Evolutionary conservation across 64 coral and sea anemone genomes (phyloP).

Genomic region (Stichodactyla mertensii): DNA sequence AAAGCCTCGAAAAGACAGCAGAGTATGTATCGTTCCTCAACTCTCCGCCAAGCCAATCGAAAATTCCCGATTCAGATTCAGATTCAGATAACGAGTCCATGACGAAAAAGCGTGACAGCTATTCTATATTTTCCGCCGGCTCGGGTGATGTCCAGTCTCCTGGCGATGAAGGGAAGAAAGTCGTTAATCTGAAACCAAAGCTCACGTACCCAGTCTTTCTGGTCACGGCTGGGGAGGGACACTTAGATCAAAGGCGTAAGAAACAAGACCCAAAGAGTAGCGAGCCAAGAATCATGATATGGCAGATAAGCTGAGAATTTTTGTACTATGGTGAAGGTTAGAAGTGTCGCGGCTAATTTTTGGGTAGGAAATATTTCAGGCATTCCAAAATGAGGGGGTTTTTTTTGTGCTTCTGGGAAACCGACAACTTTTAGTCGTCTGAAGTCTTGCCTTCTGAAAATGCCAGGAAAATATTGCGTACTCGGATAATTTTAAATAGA

Average conservation of each 20-base stretch:
- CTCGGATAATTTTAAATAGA: no score
- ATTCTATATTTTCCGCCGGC: constrained; percentile 27
- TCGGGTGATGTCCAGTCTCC: not conserved
- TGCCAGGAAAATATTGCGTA: no score
- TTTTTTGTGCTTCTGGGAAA: no score
- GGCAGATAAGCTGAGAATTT: constrained; percentile 70
- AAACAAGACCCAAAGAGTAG: constrained; percentile 53
- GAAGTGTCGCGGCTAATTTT: no score
- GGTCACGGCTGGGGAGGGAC: constrained; percentile 87
- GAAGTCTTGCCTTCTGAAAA: no score
- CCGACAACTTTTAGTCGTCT: no score
- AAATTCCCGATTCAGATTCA: not conserved
- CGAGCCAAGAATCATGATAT: constrained; percentile 79
- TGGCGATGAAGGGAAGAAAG: constrained; percentile 19
- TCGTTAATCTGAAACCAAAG: constrained; percentile 72
- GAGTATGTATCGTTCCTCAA: not conserved
- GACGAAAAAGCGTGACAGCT: constrained; percentile 36
- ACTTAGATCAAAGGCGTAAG: constrained; percentile 78
- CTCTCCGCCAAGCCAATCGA: not conserved
- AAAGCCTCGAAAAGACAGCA: not conserved
- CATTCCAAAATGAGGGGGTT: no score
- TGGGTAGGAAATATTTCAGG: no score
- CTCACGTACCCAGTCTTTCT: constrained; percentile 80
- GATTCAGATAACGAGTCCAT: constrained; percentile 19
- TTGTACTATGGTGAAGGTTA: no score